A percentile compares a stretch with the other conserved stretches of the same genome.
These are phyloP conservation scores for Hyles lineata DNA, from an alignment of 2,888 invertebrate species.

Conservation along the genomic window DNA sequence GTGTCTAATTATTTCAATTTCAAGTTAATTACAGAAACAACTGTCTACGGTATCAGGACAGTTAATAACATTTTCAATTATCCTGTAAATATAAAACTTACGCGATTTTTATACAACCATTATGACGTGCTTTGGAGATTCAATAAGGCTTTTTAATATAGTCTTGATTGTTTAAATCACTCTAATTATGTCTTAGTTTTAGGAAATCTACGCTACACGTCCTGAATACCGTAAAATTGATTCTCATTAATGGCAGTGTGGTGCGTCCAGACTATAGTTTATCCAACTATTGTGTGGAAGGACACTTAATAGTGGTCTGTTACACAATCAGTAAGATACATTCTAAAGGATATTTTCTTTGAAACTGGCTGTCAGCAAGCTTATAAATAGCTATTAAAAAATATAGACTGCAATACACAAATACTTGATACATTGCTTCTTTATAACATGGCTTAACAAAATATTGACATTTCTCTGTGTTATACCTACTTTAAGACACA, in stretches of 20 bases:
- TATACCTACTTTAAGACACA: background rate
- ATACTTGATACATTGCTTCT: slow-evolving; percentile 1
- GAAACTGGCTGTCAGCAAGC: slow-evolving; percentile 1
- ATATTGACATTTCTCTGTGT: background rate
- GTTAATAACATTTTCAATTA: too few relatives aligned
- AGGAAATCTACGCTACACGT: too few relatives aligned
- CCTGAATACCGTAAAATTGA: background rate
- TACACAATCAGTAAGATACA: too few relatives aligned
- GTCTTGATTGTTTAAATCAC: too few relatives aligned
- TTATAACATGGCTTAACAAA: background rate
- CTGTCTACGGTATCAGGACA: too few relatives aligned
- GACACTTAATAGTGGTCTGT: background rate
- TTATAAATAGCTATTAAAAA: background rate
- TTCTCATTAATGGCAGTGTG: background rate
- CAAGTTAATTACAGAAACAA: too few relatives aligned
- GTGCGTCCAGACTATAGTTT: background rate
- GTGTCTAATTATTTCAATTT: too few relatives aligned
- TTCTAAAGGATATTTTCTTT: background rate
- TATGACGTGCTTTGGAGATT: background rate
- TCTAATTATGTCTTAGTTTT: too few relatives aligned
- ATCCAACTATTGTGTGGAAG: background rate
- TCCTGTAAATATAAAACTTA: background rate
- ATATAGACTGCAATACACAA: background rate
- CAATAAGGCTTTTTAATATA: too few relatives aligned
- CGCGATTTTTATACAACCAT: background rate